Evolutionary conservation across 2,113 vertebrate genomes (phyloP).

Genomic region (Ageneiosus marmoratus): DNA sequence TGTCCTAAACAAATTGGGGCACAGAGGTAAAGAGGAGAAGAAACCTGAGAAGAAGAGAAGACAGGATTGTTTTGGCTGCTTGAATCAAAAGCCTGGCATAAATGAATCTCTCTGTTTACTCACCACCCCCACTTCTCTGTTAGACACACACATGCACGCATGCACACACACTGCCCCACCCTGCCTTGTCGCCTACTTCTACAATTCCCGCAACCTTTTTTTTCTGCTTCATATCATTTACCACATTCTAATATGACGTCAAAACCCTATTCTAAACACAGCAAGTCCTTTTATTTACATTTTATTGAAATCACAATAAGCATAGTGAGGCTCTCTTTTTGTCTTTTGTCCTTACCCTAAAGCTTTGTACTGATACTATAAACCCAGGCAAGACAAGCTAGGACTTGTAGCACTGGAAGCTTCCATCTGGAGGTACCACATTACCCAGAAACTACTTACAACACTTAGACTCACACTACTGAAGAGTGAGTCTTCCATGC

Average conservation of each 20-base stretch:
- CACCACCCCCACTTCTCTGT: slow-evolving; percentile 33
- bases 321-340: background rate
- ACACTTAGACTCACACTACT: background rate
- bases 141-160: slow-evolving; percentile 17
- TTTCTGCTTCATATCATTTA: background rate
- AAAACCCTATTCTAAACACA: background rate
- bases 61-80: slow-evolving; percentile 42
- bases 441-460: slow-evolving; percentile 14
- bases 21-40: background rate
- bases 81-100: slow-evolving; percentile 48
- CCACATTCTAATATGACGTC: background rate
- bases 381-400: slow-evolving; percentile 1
- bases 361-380: slow-evolving; percentile 28
- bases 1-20: background rate
- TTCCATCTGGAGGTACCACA: background rate
- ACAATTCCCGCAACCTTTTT: background rate
- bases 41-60: background rate
- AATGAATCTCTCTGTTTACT: slow-evolving; percentile 46
- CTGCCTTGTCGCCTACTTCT: slow-evolving; percentile 5
- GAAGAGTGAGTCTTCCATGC: background rate
- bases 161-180: slow-evolving; percentile 34
- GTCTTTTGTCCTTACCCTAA: slow-evolving; percentile 12
- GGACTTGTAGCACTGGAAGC: slow-evolving; percentile 2
- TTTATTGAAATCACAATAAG: background rate
- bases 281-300: background rate